A percentile compares a stretch with the other conserved stretches of the same genome.
Evolutionary conservation across 2,888 invertebrate genomes (phyloP).

Genomic region (Drosophila subquinaria): DNA sequence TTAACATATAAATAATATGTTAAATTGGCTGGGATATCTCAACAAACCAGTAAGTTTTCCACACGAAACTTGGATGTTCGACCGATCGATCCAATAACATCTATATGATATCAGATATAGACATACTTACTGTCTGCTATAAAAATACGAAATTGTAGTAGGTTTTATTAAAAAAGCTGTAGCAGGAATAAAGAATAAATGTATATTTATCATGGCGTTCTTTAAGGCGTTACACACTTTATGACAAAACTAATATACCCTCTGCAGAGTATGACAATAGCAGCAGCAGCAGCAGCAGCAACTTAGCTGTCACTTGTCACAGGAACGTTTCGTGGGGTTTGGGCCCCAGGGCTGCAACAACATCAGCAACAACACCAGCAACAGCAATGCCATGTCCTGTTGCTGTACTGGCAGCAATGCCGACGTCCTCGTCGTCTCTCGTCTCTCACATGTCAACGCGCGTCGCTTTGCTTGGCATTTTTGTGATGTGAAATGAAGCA

Average conservation of each 20-base stretch:
- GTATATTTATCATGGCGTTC: background rate
- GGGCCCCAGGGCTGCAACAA: conserved; percentile 51
- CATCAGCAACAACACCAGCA: conserved; percentile 1
- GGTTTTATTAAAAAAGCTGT: no score
- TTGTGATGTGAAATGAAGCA: conserved; percentile 81
- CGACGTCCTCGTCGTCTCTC: conserved; percentile 72
- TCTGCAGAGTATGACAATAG: conserved; percentile 11
- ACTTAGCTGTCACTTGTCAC: conserved; percentile 85
- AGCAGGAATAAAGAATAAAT: background rate
- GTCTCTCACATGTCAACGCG: conserved; percentile 85
- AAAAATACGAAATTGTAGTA: no score
- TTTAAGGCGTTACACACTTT: background rate
- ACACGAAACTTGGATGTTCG: no score
- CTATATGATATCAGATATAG: no score
- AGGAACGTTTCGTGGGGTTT: conserved; percentile 71
- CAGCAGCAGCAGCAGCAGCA: conserved; percentile 58
- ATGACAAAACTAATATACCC: background rate
- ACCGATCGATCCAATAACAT: no score
- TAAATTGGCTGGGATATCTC: background rate
- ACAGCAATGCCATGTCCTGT: conserved; percentile 56
- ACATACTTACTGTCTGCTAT: no score
- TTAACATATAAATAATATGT: no score
- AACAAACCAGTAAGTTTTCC: background rate
- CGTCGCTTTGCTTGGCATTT: conserved; percentile 82
- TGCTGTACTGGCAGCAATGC: conserved; percentile 58